Base-by-base conservation (phyloP, 1,140 invertebrate genomes). In the Telenomus remus region DNA sequence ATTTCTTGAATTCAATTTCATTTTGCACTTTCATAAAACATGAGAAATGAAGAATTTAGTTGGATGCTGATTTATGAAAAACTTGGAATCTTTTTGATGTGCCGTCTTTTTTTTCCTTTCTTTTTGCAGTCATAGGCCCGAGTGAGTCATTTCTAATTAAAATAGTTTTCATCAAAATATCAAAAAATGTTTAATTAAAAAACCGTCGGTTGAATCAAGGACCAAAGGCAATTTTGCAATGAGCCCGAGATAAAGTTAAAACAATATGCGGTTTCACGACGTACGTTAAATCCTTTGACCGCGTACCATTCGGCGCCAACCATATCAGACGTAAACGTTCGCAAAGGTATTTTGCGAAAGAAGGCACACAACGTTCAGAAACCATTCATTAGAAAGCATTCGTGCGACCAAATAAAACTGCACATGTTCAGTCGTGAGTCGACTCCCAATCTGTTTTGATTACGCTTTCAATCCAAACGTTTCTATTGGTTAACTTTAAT, bases 271-370 rank as follows among this genome's bases (percentile, higher is more conserved):
- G 46, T 46, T 63, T 61, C 34, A 70, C 43, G 37, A 33, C 19
- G 27, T 37, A 55, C 57, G 51, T 39, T 56, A 61, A 61, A 70
- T 55, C 27, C 39, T 54, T 65, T 60, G 69, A 65, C 34, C 54
- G 44, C 54, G 44, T 14, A 6, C 51, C 46, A 65, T 54, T 47
- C 48, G 9, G 13, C 13, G 6, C 10, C 4, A 72, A 65, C 42
- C 59, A 53, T 53, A 65, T 72, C 35, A 54, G 13, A 13, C 13
- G 60, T 48, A 59, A 60, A 72, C 49, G 54, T 48, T 65, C 59
- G 60, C 49, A 44, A 54, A 72, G 42, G 27, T 49, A 65, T 65
- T 65, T 59, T 54, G 47, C 48, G 59, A 72, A 72, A 53, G 69
- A 59, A 72, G 16, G 50, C 54, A 59, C 34, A 68, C 64, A 55